phyloP scores from a whole-genome alignment of 2,797 vertebrate species.

The Macropodus opercularis region DNA sequence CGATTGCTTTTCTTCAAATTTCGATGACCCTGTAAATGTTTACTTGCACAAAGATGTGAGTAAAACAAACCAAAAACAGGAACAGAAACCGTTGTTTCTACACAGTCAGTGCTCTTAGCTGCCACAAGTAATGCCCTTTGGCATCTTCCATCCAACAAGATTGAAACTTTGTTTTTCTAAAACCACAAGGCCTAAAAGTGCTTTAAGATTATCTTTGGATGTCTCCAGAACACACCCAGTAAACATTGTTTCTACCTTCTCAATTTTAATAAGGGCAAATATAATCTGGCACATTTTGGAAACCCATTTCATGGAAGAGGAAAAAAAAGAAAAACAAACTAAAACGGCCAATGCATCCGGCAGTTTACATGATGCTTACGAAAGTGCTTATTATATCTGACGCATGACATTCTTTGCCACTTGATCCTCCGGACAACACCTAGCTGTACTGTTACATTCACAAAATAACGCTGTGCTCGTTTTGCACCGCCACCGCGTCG shows the following conservation, averaged over 20 bases:
- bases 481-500: slow-evolving; percentile 54
- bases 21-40: slow-evolving; percentile 66
- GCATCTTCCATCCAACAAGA: slow-evolving; percentile 73
- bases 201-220: slow-evolving; percentile 89
- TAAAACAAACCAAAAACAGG: slow-evolving; percentile 52
- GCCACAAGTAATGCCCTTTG: slow-evolving; percentile 79
- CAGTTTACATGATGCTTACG: slow-evolving; percentile 75
- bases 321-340: slow-evolving; percentile 21
- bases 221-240: slow-evolving; percentile 81
- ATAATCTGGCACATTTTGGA: slow-evolving; percentile 74
- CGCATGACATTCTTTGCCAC: slow-evolving; percentile 73
- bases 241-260: slow-evolving; percentile 55
- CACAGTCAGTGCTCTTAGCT: slow-evolving; percentile 78
- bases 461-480: slow-evolving; percentile 74
- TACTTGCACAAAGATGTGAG: slow-evolving; percentile 46
- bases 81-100: slow-evolving; percentile 62
- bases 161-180: slow-evolving; percentile 79
- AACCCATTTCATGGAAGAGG: slow-evolving; percentile 78
- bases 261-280: slow-evolving; percentile 71
- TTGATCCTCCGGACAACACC: slow-evolving; percentile 63
- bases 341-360: slow-evolving; percentile 72
- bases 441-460: slow-evolving; percentile 75
- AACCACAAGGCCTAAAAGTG: slow-evolving; percentile 90
- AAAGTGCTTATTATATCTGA: slow-evolving; percentile 81
- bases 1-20: slow-evolving; percentile 72